Evolutionary conservation across 53 echinoderm and acorn worm genomes (phyloP).

Genomic region (Crossaster papposus): DNA sequence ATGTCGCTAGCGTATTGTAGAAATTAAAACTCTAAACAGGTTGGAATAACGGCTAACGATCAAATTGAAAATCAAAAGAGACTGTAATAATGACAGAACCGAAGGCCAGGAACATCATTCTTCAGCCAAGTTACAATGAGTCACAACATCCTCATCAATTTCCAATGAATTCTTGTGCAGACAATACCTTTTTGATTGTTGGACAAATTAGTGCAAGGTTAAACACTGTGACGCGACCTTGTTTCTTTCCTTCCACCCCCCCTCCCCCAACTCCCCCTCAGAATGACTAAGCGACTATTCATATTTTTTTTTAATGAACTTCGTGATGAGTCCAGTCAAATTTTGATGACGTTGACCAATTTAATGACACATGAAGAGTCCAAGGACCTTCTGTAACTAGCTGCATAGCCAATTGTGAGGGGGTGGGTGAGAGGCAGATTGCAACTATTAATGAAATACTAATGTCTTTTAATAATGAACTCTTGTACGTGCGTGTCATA

Average conservation of each 20-base stretch:
- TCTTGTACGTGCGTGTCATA: neutral
- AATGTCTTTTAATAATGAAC: slow-evolving; percentile 9
- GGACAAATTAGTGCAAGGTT: slow-evolving; percentile 19
- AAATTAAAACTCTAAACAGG: slow-evolving; percentile 7
- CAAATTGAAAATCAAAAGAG: neutral
- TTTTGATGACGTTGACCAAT: slow-evolving; percentile 24
- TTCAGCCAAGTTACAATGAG: slow-evolving; percentile 41
- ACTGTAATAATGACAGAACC: neutral
- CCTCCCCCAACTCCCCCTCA: neutral
- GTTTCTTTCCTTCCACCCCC: neutral
- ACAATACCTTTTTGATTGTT: slow-evolving; percentile 4
- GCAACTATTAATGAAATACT: neutral
- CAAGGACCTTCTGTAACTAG: neutral
- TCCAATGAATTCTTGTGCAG: slow-evolving; percentile 31
- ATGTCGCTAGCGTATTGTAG: slow-evolving; percentile 6
- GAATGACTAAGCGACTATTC: slow-evolving; percentile 41
- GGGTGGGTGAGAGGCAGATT: neutral
- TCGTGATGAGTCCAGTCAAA: slow-evolving; percentile 7
- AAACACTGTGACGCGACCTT: slow-evolving; percentile 40
- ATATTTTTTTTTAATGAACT: slow-evolving; percentile 60
- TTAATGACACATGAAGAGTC: slow-evolving; percentile 1
- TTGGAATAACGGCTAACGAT: slow-evolving; percentile 26
- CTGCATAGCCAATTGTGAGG: neutral
- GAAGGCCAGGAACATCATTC: slow-evolving; percentile 44
- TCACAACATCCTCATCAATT: slow-evolving; percentile 35